Percentiles rank a stretch among this genome's conserved stretches.
phyloP scores from a whole-genome alignment of 2,113 vertebrate genomes.

The Lophius piscatorius region DNA sequence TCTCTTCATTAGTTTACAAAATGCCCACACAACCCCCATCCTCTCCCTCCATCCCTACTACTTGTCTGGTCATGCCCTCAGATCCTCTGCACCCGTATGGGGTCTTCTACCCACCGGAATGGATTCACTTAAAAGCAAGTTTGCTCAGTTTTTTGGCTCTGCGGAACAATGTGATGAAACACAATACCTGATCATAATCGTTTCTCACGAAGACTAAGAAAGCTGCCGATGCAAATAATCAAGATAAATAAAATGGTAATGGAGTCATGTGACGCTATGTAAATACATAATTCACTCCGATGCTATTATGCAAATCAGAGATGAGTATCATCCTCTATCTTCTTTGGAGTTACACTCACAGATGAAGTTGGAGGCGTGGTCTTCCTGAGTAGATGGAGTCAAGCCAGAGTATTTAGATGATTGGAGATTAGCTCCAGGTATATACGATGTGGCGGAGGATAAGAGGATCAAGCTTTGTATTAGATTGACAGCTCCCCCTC shows the following conservation, averaged over 20 bases:
- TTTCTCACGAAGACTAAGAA: too few relatives aligned
- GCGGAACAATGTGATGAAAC: background rate
- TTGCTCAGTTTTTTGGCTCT: constrained; percentile 4
- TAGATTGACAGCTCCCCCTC: constrained; percentile 6
- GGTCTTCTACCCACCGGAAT: constrained; percentile 7
- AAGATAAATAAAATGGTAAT: too few relatives aligned
- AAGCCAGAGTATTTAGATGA: constrained; percentile 50
- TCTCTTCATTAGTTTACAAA: background rate
- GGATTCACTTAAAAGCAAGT: constrained; percentile 5
- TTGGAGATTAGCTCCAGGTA: constrained; percentile 46
- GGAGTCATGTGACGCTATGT: too few relatives aligned
- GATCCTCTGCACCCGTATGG: constrained; percentile 3
- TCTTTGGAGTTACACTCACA: too few relatives aligned
- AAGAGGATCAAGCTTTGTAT: constrained; percentile 34
- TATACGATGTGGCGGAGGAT: constrained; percentile 53
- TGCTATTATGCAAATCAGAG: too few relatives aligned
- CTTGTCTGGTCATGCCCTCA: constrained; percentile 48
- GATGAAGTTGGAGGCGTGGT: too few relatives aligned
- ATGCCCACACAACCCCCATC: background rate
- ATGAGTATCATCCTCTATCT: too few relatives aligned
- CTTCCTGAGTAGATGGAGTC: constrained; percentile 17
- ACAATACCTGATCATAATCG: background rate
- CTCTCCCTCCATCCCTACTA: constrained; percentile 5
- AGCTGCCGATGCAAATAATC: too few relatives aligned
- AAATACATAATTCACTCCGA: too few relatives aligned